These are phyloP conservation scores for Lagopus leucura DNA, from an alignment of 2,113 vertebrate species.

Conservation along the genomic window DNA sequence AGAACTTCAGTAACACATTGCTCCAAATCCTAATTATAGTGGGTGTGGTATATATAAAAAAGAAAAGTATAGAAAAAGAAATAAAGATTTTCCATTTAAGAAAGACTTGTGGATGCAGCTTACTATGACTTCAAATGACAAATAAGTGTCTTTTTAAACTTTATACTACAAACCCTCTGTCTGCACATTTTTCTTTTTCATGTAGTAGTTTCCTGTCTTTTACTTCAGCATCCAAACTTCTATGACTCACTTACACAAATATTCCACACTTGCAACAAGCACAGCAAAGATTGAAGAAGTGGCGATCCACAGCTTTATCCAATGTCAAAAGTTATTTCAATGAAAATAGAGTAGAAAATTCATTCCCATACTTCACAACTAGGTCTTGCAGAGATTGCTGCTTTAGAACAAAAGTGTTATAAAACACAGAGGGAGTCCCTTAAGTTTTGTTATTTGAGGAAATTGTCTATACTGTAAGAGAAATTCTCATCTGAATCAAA, in stretches of 20 bases:
- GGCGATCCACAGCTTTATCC: neutral
- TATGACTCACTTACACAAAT: constrained; percentile 6
- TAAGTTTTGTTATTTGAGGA: constrained; percentile 34
- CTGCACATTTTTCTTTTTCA: neutral
- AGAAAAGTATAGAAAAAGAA: neutral
- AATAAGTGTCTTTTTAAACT: neutral
- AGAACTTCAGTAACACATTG: neutral
- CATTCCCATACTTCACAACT: constrained; percentile 31
- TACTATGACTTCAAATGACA: neutral
- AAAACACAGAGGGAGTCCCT: constrained; percentile 15
- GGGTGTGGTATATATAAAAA: neutral
- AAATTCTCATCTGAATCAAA: constrained; percentile 30
- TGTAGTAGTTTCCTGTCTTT: neutral
- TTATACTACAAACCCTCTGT: neutral
- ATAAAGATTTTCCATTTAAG: neutral
- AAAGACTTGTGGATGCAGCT: neutral
- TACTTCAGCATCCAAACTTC: neutral
- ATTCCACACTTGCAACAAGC: neutral
- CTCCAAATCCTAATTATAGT: neutral
- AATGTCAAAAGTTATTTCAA: constrained; percentile 48
- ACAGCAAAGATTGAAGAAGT: constrained; percentile 26
- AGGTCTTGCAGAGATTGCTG: constrained; percentile 34
- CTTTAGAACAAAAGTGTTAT: constrained; percentile 43
- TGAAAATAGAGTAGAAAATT: constrained; percentile 58
- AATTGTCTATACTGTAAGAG: constrained; percentile 18